These are phyloP conservation scores for Xestia c-nigrum DNA, from an alignment of 2,888 invertebrate genomes.

Conservation along the genomic window DNA sequence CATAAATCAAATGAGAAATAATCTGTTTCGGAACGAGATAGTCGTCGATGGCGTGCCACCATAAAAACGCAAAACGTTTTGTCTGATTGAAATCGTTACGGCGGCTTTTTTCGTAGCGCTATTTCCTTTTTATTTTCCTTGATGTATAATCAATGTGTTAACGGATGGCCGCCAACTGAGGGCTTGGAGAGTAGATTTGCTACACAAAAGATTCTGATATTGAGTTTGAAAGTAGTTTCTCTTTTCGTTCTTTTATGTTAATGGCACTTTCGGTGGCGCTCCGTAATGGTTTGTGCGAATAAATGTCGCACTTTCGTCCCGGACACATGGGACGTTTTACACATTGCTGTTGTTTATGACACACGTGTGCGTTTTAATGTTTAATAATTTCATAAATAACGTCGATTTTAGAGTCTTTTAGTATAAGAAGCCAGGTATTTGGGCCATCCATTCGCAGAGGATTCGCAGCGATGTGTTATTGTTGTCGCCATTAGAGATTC, in stretches of 20 bases:
- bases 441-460: background rate
- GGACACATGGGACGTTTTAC: conserved; percentile 76
- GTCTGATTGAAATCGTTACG: conserved; percentile 90
- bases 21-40: conserved; percentile 91
- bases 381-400: conserved; percentile 69
- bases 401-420: conserved; percentile 56
- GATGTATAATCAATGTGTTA: conserved; percentile 91
- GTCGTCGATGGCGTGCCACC: conserved; percentile 87
- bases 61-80: conserved; percentile 91
- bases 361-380: conserved; percentile 68
- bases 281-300: conserved; percentile 85
- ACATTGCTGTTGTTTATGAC: conserved; percentile 76
- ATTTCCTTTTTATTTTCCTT: conserved; percentile 89
- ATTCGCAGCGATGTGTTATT: background rate
- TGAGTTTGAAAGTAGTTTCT: conserved; percentile 90
- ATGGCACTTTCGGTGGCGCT: conserved; percentile 86
- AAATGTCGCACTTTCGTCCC: conserved; percentile 82
- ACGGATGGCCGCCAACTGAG: conserved; percentile 87
- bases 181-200: conserved; percentile 87
- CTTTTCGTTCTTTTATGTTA: conserved; percentile 87
- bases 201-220: conserved; percentile 90
- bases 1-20: conserved; percentile 91
- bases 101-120: conserved; percentile 85
- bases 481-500: background rate
- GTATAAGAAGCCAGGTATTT: conserved; percentile 38